A percentile compares a stretch with the other conserved stretches of the same genome.
Evolutionary conservation across 2,113 vertebrate species (phyloP).

Genomic region (Brachyhypopomus occidentalis): DNA sequence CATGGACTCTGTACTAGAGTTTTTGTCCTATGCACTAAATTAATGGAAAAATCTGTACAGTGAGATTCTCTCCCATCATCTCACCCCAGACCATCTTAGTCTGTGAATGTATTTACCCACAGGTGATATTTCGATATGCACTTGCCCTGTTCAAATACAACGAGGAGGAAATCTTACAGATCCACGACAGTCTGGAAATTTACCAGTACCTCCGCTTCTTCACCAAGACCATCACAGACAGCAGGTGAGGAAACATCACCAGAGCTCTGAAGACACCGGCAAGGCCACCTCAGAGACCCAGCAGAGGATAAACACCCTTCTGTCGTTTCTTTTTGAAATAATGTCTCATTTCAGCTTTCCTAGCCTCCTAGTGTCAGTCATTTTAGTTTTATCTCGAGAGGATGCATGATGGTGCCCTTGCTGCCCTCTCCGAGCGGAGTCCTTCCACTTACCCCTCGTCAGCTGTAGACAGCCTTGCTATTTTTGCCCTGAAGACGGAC

Average conservation of each 20-base stretch:
- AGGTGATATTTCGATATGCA: conserved; percentile 95
- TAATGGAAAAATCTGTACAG: neutral
- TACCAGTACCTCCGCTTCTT: conserved; percentile 92
- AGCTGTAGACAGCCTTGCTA: conserved; percentile 34
- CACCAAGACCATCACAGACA: conserved; percentile 85
- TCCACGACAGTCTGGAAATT: conserved; percentile 83
- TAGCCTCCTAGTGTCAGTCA: too few species aligned
- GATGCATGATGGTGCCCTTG: neutral
- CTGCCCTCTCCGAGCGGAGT: neutral
- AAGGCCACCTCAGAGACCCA: too few species aligned
- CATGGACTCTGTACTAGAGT: neutral
- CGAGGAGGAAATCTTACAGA: conserved; percentile 86
- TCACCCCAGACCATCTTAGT: neutral
- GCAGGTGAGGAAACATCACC: conserved; percentile 74
- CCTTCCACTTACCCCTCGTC: neutral
- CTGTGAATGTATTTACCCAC: conserved; percentile 5
- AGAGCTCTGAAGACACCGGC: neutral
- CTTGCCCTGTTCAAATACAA: conserved; percentile 95
- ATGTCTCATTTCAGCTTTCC: neutral
- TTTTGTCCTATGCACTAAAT: neutral
- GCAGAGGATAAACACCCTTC: neutral
- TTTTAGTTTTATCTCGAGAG: neutral
- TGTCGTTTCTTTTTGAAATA: neutral
- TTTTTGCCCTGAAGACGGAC: conserved; percentile 49
- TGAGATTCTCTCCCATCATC: neutral